Evolutionary conservation across 2,113 vertebrate species (phyloP).

Genomic region (Albula glossodonta): DNA sequence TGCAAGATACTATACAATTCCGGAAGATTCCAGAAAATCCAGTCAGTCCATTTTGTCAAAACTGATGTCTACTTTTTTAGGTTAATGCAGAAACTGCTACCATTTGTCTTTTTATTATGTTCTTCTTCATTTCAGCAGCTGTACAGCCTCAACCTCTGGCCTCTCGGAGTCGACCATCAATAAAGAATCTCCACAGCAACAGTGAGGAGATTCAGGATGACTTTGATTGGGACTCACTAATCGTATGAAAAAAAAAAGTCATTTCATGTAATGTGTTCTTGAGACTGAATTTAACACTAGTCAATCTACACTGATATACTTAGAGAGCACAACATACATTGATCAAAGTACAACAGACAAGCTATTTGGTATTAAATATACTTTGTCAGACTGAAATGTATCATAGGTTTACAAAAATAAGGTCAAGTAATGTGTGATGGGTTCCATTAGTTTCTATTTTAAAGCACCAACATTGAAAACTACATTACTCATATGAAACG

Average conservation of each 20-base stretch:
- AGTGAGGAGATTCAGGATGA: conserved; percentile 78
- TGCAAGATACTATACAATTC: neutral
- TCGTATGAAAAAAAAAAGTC: conserved; percentile 47
- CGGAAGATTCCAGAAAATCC: neutral
- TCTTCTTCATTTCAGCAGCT: conserved; percentile 39
- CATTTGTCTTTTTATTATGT: neutral
- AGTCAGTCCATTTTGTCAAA: neutral
- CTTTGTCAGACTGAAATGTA: neutral
- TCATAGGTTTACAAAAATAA: neutral
- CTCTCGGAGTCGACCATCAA: conserved; percentile 56
- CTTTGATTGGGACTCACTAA: conserved; percentile 77
- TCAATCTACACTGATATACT: neutral
- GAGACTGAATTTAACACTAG: neutral
- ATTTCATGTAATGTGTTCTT: neutral
- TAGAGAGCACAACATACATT: neutral
- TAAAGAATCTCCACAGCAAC: conserved; percentile 71
- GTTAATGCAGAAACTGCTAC: neutral
- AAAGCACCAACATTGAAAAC: no score
- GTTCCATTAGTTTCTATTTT: neutral
- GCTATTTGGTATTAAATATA: neutral
- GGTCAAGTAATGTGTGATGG: neutral
- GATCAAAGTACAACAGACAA: neutral
- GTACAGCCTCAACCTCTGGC: conserved; percentile 58
- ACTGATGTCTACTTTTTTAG: neutral
- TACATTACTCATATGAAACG: no score